Conservation (phyloP, 92 coral and sea anemone species). For the Epizoanthus illoricatus region DNA sequence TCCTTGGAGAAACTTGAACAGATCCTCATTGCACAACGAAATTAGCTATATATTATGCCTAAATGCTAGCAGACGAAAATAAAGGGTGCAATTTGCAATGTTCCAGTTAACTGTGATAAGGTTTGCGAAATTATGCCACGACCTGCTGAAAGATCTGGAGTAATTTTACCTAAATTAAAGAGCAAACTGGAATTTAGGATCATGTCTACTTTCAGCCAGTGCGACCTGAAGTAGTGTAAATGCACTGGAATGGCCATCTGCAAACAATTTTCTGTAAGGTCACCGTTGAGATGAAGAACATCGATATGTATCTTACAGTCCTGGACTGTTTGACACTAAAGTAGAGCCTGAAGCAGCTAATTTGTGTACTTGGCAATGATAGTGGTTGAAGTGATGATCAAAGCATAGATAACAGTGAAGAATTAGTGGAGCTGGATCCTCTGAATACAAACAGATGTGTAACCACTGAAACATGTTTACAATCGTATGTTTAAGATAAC, state of each 20-base stretch:
- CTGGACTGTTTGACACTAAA: no score
- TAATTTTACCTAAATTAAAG: conserved; percentile 43
- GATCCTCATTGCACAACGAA: conserved; percentile 46
- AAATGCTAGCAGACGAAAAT: conserved; percentile 52
- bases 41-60: conserved; percentile 38
- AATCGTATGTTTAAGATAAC: no score
- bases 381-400: no score
- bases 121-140: conserved; percentile 51
- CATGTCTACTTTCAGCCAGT: conserved; percentile 62
- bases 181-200: conserved; percentile 48
- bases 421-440: no score
- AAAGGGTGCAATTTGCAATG: conserved; percentile 64
- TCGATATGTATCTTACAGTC: no score
- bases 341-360: no score
- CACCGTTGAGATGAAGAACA: no score
- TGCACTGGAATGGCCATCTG: conserved; percentile 42
- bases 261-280: no score
- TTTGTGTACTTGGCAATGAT: no score
- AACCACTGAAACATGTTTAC: no score
- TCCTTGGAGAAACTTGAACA: conserved; percentile 46
- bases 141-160: conserved; percentile 51
- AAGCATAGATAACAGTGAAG: no score
- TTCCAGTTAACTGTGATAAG: conserved; percentile 59
- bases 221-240: conserved; percentile 36
- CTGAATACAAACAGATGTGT: no score